Base-by-base conservation (phyloP, 1,140 invertebrate genomes). In the Lepidurus arcticus region DNA sequence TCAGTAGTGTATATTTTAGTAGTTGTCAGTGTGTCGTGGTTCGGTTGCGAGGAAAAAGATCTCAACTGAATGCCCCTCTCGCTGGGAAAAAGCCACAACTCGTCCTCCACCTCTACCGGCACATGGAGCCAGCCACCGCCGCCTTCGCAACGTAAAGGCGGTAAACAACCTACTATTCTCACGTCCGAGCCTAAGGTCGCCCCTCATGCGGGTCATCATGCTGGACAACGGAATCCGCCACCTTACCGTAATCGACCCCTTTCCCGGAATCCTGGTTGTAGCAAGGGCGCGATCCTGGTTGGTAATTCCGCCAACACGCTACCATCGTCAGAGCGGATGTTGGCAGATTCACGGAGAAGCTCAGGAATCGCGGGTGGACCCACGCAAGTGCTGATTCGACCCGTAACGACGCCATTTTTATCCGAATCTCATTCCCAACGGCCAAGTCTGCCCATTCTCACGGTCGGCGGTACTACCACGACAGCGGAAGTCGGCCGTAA, bases 201-300 rank as follows among this genome's bases (percentile, higher is more conserved):
- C 53, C 16, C 53, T 65, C 53, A 65, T 65, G 21, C 53, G 53
- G 53, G 53, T 21, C 53, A 65, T 21, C 53, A 65, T 65, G 53
- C 21, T 65, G 21, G 21, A 13, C 53, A 65, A 65, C 53, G 53
- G 1, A 65, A 9, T 16, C 53, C 53, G 8, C 53, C 53, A 7
- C 53, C 53, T 13, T 65, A 65, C 53, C 53, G 53, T 65, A 65
- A 65, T 65, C 53, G 53, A 65, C 53, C 53, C 53, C 53, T 65
- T 13, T 65, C 53, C 53, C 53, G 53, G 16, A 65, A 65, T 21
- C 53, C 53, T 13, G 9, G 16, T 34, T 34, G 34, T 21, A 65
- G 21, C 7, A 65, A 65, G 21, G 53, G 53, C 53, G 53, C 21
- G 34, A 34, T 34, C 34, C 4, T 34, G 34, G 34, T 34, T 34